Evolutionary conservation across 2,797 vertebrate species (phyloP).

Genomic region (Hippopotamyrus pictus): DNA sequence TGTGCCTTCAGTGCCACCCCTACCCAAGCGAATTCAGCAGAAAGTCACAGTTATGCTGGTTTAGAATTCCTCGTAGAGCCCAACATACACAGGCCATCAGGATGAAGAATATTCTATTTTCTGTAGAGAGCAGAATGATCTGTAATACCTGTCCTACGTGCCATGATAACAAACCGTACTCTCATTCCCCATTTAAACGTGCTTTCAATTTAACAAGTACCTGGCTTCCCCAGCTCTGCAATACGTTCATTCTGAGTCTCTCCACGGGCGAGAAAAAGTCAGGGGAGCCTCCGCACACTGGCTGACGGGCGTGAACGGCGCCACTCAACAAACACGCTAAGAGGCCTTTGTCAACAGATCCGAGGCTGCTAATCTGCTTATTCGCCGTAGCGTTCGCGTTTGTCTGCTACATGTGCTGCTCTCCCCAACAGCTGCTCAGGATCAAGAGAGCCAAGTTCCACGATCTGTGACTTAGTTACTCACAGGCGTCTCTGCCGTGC

Average conservation of each 20-base stretch:
- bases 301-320: too few species aligned
- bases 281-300: background rate
- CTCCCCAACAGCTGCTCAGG: background rate
- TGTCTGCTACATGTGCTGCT: background rate
- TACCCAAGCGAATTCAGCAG: background rate
- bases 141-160: slow-evolving; percentile 6
- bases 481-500: background rate
- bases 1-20: background rate
- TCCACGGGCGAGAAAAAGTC: background rate
- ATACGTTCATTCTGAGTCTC: background rate
- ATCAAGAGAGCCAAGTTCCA: background rate
- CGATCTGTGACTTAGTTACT: background rate
- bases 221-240: background rate
- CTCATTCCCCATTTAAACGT: background rate
- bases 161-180: slow-evolving; percentile 2
- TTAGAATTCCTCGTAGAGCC: background rate
- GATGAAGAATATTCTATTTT: background rate
- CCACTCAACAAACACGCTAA: background rate
- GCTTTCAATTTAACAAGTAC: background rate
- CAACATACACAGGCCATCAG: background rate
- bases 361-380: background rate
- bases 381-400: background rate
- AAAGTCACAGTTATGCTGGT: background rate
- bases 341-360: background rate
- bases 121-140: background rate